Conservation (phyloP, 2,113 vertebrate genomes). For the Chloebia gouldiae region DNA sequence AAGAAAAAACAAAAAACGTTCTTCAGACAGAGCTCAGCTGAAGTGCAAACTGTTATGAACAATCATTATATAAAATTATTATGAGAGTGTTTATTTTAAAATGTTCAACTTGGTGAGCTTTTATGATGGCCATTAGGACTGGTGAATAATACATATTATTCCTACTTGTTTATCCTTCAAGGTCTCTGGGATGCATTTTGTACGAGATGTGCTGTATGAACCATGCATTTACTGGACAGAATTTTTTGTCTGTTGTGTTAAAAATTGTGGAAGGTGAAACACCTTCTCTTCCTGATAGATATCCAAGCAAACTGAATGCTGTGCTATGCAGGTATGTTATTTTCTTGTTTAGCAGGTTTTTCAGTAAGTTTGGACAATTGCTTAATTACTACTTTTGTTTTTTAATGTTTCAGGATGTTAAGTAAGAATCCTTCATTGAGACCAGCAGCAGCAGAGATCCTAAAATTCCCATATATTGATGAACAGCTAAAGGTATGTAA, state of each 20-base stretch:
- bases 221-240: conserved; percentile 83
- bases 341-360: background rate
- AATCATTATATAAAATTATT: background rate
- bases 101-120: background rate
- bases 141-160: background rate
- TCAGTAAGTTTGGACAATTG: background rate
- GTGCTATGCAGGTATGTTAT: conserved; percentile 76
- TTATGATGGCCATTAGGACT: background rate
- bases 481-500: conserved; percentile 73
- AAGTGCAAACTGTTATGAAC: background rate
- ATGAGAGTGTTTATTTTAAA: background rate
- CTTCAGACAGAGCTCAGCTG: background rate
- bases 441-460: conserved; percentile 77
- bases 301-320: conserved; percentile 74
- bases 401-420: conserved; percentile 77
- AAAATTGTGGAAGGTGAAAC: conserved; percentile 84
- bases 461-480: conserved; percentile 72
- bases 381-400: background rate
- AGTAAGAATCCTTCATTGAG: conserved; percentile 76
- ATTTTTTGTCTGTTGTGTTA: conserved; percentile 80
- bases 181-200: conserved; percentile 87
- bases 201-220: conserved; percentile 86
- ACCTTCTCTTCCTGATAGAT: conserved; percentile 77
- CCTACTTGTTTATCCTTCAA: conserved; percentile 47
- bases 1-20: background rate